Conservation (phyloP, 2,888 invertebrate species). For the Cephus sareptanus region DNA sequence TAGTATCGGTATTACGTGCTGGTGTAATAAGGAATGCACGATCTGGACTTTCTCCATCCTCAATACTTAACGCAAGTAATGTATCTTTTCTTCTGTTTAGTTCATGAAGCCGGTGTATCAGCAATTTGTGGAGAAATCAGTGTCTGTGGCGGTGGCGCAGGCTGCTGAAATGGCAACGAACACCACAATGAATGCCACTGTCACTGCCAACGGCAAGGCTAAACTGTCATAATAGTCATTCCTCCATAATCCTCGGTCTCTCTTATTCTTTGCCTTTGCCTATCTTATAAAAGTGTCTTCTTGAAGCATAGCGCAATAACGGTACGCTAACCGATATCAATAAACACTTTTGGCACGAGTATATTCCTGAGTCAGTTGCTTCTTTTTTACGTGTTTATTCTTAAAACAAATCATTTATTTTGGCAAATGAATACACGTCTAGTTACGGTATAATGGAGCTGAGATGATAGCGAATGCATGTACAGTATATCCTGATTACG, state of each 20-base stretch:
- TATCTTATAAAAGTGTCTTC: conserved; percentile 19
- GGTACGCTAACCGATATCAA: conserved; percentile 13
- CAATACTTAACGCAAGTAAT: not conserved
- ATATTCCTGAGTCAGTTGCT: not conserved
- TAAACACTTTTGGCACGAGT: not conserved
- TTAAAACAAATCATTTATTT: not conserved
- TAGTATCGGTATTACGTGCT: not conserved
- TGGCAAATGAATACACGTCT: not conserved
- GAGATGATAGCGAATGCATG: conserved; percentile 48
- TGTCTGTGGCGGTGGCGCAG: conserved; percentile 83
- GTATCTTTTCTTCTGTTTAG: conserved; percentile 67
- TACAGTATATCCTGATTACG: conserved; percentile 59
- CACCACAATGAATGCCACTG: conserved; percentile 64
- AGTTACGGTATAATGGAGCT: conserved; percentile 13
- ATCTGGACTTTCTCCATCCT: not conserved
- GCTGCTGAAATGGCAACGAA: conserved; percentile 78
- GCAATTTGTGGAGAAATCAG: conserved; percentile 82
- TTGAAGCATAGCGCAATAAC: conserved; percentile 22
- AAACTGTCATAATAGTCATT: conserved; percentile 72
- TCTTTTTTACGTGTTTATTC: not conserved
- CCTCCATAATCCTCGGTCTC: conserved; percentile 15
- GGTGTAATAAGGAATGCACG: not conserved
- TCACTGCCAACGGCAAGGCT: conserved; percentile 71
- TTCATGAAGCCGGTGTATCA: conserved; percentile 87
- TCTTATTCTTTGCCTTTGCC: conserved; percentile 25